Percentiles rank a stretch among this genome's conserved stretches.
These are phyloP conservation scores for Platichthys stellatus DNA, from an alignment of 2,113 vertebrate species.

Conservation along the genomic window DNA sequence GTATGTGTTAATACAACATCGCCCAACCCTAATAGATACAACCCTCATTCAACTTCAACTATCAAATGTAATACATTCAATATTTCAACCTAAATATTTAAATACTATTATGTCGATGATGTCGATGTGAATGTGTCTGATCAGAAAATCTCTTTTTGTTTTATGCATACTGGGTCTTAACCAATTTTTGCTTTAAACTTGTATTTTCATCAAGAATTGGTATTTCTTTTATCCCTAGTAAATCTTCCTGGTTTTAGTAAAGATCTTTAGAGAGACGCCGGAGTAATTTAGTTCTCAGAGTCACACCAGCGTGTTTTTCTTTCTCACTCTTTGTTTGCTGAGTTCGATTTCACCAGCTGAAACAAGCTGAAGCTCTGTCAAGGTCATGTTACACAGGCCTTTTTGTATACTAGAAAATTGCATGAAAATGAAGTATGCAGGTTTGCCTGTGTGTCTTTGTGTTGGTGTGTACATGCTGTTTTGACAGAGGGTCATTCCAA, in stretches of 20 bases:
- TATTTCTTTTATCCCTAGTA: no score
- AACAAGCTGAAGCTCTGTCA: constrained; percentile 20
- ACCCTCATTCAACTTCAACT: no score
- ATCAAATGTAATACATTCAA: no score
- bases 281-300: constrained; percentile 17
- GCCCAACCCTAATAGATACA: no score
- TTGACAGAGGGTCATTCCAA: constrained; percentile 39
- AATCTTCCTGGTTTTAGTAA: constrained; percentile 3
- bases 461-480: constrained; percentile 16
- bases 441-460: not conserved
- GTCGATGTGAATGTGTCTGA: no score
- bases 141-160: no score
- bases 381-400: constrained; percentile 37
- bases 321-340: not conserved
- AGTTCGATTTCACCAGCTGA: constrained; percentile 17
- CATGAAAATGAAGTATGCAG: constrained; percentile 10
- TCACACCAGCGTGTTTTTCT: not conserved
- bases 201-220: no score
- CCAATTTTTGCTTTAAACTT: no score
- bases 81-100: no score
- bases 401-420: constrained; percentile 4
- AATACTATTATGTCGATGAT: no score
- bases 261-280: constrained; percentile 13
- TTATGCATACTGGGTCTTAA: no score
- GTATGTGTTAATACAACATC: no score